Conservation (phyloP, 2,888 invertebrate species). For the Bruchidius siliquastri region DNA sequence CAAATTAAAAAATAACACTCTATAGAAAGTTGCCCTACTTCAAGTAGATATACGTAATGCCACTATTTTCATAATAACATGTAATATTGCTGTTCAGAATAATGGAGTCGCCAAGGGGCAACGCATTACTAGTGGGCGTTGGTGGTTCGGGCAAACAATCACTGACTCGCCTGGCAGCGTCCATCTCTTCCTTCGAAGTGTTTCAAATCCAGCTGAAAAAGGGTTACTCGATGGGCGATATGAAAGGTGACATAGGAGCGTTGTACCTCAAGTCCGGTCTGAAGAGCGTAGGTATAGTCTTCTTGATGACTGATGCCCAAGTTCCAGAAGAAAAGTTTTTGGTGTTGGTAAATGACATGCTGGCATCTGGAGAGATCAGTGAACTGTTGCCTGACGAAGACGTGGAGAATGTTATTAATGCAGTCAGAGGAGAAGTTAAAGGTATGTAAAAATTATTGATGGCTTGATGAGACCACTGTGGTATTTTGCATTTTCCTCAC, state of each 20-base stretch:
- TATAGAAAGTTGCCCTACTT: too few relatives aligned
- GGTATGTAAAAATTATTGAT: conserved; percentile 39
- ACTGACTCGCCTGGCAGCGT: conserved; percentile 80
- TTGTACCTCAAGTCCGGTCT: conserved; percentile 85
- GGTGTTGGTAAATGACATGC: conserved; percentile 86
- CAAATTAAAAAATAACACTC: too few relatives aligned
- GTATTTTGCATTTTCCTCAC: too few relatives aligned
- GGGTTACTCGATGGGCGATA: conserved; percentile 77
- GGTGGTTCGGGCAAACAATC: conserved; percentile 96
- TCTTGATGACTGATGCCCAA: conserved; percentile 92
- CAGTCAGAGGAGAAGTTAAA: conserved; percentile 73
- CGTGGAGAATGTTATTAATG: conserved; percentile 76
- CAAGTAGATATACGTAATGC: too few relatives aligned
- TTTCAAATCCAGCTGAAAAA: conserved; percentile 90
- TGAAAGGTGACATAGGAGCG: conserved; percentile 67
- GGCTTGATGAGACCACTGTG: too few relatives aligned
- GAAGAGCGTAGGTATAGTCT: conserved; percentile 74
- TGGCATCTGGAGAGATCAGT: conserved; percentile 91
- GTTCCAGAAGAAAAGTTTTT: conserved; percentile 86
- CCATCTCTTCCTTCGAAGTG: conserved; percentile 85
- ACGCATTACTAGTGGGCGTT: conserved; percentile 87
- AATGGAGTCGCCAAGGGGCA: conserved; percentile 85
- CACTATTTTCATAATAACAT: too few relatives aligned
- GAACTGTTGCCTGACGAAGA: conserved; percentile 90
- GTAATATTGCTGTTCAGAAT: conserved; percentile 59